Evolutionary conservation across 2,888 invertebrate species (phyloP).

Genomic region (Stramonita haemastoma): DNA sequence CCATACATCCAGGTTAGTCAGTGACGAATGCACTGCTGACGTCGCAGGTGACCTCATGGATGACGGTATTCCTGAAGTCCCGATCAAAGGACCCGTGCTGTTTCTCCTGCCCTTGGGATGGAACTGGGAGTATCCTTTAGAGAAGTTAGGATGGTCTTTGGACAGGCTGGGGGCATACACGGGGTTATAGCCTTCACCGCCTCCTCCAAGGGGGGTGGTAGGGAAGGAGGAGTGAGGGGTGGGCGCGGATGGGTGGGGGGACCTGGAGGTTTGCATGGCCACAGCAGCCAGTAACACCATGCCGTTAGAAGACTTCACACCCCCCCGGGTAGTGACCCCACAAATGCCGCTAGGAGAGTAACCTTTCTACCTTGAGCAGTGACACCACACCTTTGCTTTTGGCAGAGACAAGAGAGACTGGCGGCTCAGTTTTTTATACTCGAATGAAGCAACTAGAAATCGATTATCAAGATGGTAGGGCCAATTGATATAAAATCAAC

Average conservation of each 20-base stretch:
- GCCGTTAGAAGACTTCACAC: background rate
- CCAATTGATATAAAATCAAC: too few species aligned
- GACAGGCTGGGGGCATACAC: background rate
- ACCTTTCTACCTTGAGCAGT: too few species aligned
- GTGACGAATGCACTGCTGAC: constrained; percentile 20
- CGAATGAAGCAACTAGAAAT: too few species aligned
- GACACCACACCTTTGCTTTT: too few species aligned
- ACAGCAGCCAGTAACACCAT: constrained; percentile 16
- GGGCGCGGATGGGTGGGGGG: background rate
- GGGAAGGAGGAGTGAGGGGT: background rate
- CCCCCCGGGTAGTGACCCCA: background rate
- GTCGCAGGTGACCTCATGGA: constrained; percentile 13
- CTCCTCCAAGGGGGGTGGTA: background rate
- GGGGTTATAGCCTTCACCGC: background rate
- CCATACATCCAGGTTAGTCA: constrained; percentile 45
- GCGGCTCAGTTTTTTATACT: too few species aligned
- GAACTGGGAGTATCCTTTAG: background rate
- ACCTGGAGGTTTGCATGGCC: constrained; percentile 22
- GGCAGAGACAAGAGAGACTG: too few species aligned
- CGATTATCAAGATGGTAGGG: too few species aligned
- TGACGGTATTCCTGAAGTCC: background rate
- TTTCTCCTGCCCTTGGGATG: constrained; percentile 1
- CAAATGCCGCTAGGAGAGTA: background rate
- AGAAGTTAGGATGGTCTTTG: background rate
- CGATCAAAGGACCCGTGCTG: constrained; percentile 13